These are phyloP conservation scores for Drosophila nebulosa DNA, from an alignment of 1,140 invertebrate genomes.

Conservation along the genomic window DNA sequence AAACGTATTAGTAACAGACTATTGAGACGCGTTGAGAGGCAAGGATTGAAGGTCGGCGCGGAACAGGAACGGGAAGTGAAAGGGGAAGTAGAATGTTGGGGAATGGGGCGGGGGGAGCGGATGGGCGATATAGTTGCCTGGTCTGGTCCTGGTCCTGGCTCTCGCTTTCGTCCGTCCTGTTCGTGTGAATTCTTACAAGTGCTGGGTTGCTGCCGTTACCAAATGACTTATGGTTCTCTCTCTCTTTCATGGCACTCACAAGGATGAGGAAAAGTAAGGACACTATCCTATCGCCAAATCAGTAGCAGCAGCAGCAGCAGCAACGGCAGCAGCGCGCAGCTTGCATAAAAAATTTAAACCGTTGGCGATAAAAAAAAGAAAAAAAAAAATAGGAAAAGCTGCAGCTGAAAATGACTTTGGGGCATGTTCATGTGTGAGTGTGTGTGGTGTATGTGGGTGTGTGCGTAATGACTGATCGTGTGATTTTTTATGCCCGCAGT, in stretches of 20 bases:
- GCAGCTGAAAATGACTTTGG: slow-evolving; percentile 60
- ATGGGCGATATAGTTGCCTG: neutral
- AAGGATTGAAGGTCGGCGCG: neutral
- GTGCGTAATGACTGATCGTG: slow-evolving; percentile 77
- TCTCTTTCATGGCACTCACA: slow-evolving; percentile 15
- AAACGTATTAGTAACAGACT: slow-evolving; percentile 79
- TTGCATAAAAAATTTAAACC: slow-evolving; percentile 75
- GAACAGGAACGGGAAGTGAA: neutral
- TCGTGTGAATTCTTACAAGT: slow-evolving; percentile 71
- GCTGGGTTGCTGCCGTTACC: slow-evolving; percentile 35
- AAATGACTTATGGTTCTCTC: slow-evolving; percentile 73
- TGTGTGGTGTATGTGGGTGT: slow-evolving; percentile 29
- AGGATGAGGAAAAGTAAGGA: slow-evolving; percentile 13
- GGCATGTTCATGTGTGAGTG: slow-evolving; percentile 34
- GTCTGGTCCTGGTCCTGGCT: slow-evolving; percentile 11
- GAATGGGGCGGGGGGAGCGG: slow-evolving; percentile 16
- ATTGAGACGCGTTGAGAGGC: slow-evolving; percentile 60
- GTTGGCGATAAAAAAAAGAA: slow-evolving; percentile 70
- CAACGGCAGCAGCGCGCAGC: slow-evolving; percentile 48
- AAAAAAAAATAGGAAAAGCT: no score
- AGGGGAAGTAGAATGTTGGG: neutral
- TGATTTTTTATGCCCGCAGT: slow-evolving; percentile 74
- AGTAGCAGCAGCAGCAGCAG: slow-evolving; percentile 44
- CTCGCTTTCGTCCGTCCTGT: slow-evolving; percentile 35
- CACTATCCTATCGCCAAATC: slow-evolving; percentile 74